These are phyloP conservation scores for Carduelis carduelis DNA, from an alignment of 2,797 vertebrate genomes.

Conservation along the genomic window DNA sequence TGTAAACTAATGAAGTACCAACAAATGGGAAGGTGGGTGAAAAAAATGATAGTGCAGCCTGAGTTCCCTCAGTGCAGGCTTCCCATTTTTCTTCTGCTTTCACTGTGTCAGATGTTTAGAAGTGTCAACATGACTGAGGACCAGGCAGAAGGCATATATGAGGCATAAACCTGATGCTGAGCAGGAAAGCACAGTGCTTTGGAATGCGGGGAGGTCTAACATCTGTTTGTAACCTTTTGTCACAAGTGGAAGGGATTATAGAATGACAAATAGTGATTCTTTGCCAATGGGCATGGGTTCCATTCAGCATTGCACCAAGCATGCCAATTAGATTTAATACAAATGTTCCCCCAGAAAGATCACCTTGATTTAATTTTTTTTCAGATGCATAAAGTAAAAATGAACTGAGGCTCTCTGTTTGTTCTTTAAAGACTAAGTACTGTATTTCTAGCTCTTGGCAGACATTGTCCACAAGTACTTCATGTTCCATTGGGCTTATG, in stretches of 20 bases:
- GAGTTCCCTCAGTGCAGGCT: neutral
- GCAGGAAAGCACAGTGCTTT: neutral
- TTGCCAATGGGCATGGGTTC: neutral
- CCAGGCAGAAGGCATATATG: neutral
- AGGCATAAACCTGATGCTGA: neutral
- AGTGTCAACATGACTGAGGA: neutral
- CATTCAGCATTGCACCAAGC: neutral
- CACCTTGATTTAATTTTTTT: constrained; percentile 60
- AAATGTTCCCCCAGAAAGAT: constrained; percentile 20
- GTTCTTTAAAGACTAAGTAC: constrained; percentile 61
- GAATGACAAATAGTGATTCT: neutral
- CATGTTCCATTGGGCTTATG: constrained; percentile 47
- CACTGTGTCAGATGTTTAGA: neutral
- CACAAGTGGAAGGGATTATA: neutral
- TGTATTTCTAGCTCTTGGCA: constrained; percentile 69
- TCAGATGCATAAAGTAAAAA: constrained; percentile 7
- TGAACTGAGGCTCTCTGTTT: constrained; percentile 40
- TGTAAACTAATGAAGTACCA: neutral
- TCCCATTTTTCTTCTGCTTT: neutral
- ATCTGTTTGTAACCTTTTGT: constrained; percentile 36
- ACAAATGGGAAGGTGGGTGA: neutral
- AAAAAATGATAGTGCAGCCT: rapidly evolving
- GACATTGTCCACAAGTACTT: constrained; percentile 53
- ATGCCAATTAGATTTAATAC: constrained; percentile 5
- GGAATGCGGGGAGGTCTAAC: neutral